Conservation (phyloP, 2,113 vertebrate species). For the Benitochromis conjunctus region DNA sequence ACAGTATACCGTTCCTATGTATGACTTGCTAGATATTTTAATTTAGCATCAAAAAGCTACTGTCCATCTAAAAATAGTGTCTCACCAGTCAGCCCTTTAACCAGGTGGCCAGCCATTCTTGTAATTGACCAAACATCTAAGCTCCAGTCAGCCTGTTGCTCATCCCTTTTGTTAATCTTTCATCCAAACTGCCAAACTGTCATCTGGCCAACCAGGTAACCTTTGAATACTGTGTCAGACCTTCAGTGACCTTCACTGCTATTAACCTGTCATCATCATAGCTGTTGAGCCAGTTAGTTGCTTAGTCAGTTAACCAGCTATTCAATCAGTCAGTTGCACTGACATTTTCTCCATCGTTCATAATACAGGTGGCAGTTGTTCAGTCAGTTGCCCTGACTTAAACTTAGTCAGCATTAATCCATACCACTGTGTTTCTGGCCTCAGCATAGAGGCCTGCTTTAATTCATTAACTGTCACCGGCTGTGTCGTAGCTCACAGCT, state of each 20-base stretch:
- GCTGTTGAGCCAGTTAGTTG: not conserved
- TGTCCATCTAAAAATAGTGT: not conserved
- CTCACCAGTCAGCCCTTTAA: not conserved
- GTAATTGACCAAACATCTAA: not conserved
- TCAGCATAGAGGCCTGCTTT: slow-evolving; percentile 12
- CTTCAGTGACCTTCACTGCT: not conserved
- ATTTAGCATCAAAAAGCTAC: not conserved
- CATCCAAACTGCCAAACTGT: not conserved
- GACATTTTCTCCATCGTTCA: not conserved
- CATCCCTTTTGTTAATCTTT: not conserved
- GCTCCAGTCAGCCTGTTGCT: not conserved
- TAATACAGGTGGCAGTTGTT: not conserved
- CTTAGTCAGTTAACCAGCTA: not conserved
- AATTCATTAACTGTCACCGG: slow-evolving; percentile 20
- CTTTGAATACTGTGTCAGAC: not conserved
- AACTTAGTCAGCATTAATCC: slow-evolving; percentile 26
- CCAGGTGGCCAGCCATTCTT: not conserved
- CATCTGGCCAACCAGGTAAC: not conserved
- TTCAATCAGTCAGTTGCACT: not conserved
- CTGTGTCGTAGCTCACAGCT: slow-evolving; percentile 8
- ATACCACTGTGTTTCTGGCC: slow-evolving; percentile 39
- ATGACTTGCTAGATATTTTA: not conserved
- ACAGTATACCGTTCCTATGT: not conserved
- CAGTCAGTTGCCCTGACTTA: not conserved
- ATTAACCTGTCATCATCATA: not conserved